Evolutionary conservation across 2,113 vertebrate species (phyloP).

Genomic region (Prolemur simus): DNA sequence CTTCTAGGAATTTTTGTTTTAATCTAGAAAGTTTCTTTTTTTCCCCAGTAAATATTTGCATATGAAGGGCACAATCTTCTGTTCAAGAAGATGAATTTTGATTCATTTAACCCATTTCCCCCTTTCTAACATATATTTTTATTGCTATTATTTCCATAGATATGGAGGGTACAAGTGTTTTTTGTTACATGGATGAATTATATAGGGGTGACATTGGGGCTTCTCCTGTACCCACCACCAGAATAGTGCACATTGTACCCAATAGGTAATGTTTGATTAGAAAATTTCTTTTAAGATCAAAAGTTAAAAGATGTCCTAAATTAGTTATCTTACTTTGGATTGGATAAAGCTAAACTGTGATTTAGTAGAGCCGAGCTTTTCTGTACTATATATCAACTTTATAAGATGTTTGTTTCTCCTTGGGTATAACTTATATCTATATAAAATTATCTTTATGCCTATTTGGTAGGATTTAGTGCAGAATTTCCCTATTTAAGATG

Average conservation of each 20-base stretch:
- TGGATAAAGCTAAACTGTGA: not conserved
- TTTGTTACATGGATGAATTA: too few species aligned
- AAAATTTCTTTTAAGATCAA: not conserved
- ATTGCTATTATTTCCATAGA: too few species aligned
- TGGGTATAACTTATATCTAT: not conserved
- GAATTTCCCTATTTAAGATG: not conserved
- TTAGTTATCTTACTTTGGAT: not conserved
- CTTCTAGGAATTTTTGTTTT: not conserved
- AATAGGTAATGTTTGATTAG: not conserved
- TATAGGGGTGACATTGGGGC: too few species aligned
- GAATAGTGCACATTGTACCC: too few species aligned
- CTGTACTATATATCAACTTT: accelerated
- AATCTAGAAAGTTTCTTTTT: not conserved
- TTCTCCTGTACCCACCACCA: too few species aligned
- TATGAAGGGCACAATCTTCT: too few species aligned
- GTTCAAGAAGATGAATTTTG: too few species aligned
- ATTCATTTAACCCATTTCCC: too few species aligned
- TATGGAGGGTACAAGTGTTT: too few species aligned
- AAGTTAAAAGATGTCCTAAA: not conserved
- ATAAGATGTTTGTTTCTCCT: not conserved
- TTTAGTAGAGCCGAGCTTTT: not conserved
- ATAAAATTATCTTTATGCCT: not conserved
- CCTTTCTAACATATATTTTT: too few species aligned
- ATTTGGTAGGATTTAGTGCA: not conserved
- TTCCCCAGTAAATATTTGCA: too few species aligned